phyloP scores from a whole-genome alignment of 2,113 vertebrate genomes.

The Gnathonemus echidnorhynchus region DNA sequence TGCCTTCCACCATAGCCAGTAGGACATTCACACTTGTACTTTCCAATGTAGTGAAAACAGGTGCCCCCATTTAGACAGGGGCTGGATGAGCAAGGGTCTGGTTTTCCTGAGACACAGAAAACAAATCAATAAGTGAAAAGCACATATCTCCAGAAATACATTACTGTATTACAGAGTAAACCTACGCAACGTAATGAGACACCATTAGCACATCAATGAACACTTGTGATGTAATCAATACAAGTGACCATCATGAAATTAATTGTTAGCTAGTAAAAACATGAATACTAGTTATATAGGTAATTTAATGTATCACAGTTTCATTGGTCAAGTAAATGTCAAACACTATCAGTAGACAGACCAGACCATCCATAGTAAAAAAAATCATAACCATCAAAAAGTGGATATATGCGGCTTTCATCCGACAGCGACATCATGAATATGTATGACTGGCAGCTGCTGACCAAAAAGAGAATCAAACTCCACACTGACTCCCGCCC shows the following conservation, averaged over 20 bases:
- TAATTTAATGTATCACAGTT: not conserved
- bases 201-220: not conserved
- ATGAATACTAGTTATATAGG: not conserved
- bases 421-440: not conserved
- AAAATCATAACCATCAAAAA: not conserved
- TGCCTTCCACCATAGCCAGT: constrained; percentile 73
- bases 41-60: constrained; percentile 96
- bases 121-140: too few species aligned
- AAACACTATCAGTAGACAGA: not conserved
- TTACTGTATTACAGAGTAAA: not conserved
- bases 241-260: not conserved
- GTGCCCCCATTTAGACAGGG: constrained; percentile 91
- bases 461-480: not conserved
- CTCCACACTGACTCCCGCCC: not conserved
- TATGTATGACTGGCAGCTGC: not conserved
- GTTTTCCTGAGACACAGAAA: constrained; percentile 69
- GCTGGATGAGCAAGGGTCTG: constrained; percentile 84
- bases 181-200: not conserved
- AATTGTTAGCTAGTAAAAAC: not conserved
- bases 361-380: not conserved
- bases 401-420: not conserved
- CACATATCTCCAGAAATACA: not conserved
- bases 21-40: constrained; percentile 94
- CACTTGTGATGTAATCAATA: not conserved
- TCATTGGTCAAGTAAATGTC: not conserved